Percentiles rank a stretch among this genome's conserved stretches.
Evolutionary conservation across 2,113 vertebrate genomes (phyloP).

Genomic region (Nesoenas mayeri): DNA sequence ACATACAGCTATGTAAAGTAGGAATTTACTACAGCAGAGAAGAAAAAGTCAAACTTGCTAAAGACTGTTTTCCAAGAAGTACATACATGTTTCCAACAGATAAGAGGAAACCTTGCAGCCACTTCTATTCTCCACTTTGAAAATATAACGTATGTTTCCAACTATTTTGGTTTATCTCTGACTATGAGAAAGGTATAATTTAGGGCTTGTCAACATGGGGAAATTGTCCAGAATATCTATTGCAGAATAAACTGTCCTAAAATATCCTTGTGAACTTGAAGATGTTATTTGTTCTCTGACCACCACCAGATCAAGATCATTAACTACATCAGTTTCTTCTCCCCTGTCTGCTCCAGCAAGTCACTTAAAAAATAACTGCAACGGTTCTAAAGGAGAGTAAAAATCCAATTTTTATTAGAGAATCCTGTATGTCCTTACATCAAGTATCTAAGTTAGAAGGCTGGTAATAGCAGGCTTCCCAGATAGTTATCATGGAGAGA

Average conservation of each 20-base stretch:
- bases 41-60: not conserved
- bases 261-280: not conserved
- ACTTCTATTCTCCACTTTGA: not conserved
- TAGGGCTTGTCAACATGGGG: not conserved
- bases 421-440: not conserved
- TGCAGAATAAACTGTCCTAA: not conserved
- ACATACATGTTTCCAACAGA: not conserved
- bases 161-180: not conserved
- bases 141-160: not conserved
- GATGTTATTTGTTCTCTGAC: not conserved
- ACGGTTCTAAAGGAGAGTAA: not conserved
- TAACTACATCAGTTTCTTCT: not conserved
- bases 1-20: not conserved
- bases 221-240: not conserved
- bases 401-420: not conserved
- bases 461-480: not conserved
- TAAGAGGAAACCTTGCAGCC: not conserved
- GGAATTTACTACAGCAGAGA: not conserved
- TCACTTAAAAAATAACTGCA: not conserved
- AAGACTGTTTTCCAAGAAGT: not conserved
- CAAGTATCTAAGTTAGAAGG: not conserved
- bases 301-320: not conserved
- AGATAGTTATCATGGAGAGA: not conserved
- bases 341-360: not conserved
- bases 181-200: not conserved